Base-by-base conservation (phyloP, 2,888 invertebrate species). In the Cryptosula pallasiana region DNA sequence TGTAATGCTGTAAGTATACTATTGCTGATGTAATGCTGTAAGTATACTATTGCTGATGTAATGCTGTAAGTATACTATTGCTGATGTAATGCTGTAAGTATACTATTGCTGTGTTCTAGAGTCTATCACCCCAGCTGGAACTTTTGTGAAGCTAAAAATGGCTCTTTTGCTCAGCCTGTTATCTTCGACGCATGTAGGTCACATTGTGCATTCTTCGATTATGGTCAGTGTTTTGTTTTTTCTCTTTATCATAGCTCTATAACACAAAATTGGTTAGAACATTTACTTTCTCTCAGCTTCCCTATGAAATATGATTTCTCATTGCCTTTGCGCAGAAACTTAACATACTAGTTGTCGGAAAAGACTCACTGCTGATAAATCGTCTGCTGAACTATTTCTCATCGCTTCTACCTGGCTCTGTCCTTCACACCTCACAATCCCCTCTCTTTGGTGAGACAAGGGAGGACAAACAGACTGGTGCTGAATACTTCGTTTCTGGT, bases 81-180 rank as follows among this genome's bases (percentile, higher is more conserved):
- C n/a, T n/a, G n/a, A n/a, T n/a, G n/a, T n/a, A n/a, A n/a, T n/a
- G n/a, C n/a, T n/a, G n/a, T n/a, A n/a, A n/a, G n/a, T n/a, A 45
- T 45, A 45, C 5, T 45, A 45, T 45, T 5, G 20, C 5, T 45
- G 20, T 45, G n/a, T 63, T 63, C 13, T 63, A 63, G 63, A 63
- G n/a, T 9, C 32, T 5, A 32, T 63, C 20, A 13, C 63, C 2
- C 63, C 63, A 29, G 63, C 63, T 13, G 63, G 63, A 13, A 63
- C 63, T 13, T 63, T 63, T 32, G 32, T 63, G 16, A 63, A 63
- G 34, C 27, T 63, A 5, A 63, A 63, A n/a, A 16, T 63, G n/a
- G 63, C 63, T 32, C 63, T 63, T 2, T n/a, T 63, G 20, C 32
- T 63, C 63, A 63, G 63, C n/a, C 32, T 63, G 1, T n/a, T 63